phyloP scores from a whole-genome alignment of 2,797 vertebrate genomes.

The Taenioides sp. region DNA sequence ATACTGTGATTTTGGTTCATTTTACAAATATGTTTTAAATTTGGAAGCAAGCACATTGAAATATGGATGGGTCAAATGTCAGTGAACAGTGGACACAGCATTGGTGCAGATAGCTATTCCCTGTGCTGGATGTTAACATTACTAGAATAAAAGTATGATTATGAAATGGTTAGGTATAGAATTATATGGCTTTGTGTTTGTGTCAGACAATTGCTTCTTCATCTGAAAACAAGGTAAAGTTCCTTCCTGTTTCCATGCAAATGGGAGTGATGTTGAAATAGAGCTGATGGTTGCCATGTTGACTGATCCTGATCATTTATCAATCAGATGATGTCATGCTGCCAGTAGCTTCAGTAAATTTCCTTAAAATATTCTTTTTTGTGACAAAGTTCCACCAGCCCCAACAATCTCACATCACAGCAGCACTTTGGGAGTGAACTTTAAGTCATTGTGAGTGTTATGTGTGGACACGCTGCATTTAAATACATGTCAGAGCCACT shows the following conservation, averaged over 20 bases:
- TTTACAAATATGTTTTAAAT: no score
- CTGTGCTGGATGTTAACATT: background rate
- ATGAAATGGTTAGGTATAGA: background rate
- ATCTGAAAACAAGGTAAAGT: background rate
- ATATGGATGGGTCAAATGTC: background rate
- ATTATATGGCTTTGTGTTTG: no score
- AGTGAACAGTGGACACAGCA: background rate
- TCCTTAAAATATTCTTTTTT: background rate
- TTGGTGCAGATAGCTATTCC: background rate
- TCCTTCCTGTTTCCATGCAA: background rate
- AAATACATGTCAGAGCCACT: slow-evolving; percentile 47
- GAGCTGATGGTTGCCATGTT: background rate
- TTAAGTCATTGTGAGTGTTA: slow-evolving; percentile 40
- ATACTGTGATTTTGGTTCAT: no score
- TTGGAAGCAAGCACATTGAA: no score
- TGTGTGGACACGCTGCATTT: slow-evolving; percentile 40
- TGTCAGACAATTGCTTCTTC: no score
- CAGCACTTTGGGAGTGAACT: slow-evolving; percentile 26
- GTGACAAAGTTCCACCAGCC: background rate
- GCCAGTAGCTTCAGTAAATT: background rate
- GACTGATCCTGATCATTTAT: background rate
- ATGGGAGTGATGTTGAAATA: background rate
- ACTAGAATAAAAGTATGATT: background rate
- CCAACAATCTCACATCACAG: slow-evolving; percentile 26
- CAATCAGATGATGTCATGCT: background rate